Percentiles rank a stretch among this genome's conserved stretches.
phyloP scores from a whole-genome alignment of 2,888 invertebrate species.

The Melipona beecheii region DNA sequence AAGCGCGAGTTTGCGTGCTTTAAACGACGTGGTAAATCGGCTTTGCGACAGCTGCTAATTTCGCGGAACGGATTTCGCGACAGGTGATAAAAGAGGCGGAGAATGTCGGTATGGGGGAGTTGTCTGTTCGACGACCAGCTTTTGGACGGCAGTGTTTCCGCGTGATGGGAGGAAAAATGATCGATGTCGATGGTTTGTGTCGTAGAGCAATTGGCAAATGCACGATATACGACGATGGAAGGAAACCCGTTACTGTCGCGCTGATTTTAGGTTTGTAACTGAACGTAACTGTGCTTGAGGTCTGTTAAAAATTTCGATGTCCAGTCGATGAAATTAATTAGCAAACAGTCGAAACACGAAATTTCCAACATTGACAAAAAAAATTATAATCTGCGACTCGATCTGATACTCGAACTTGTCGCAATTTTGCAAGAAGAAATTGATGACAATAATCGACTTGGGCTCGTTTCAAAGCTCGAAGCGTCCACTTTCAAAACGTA shows the following conservation, averaged over 20 bases:
- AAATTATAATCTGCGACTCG: no score
- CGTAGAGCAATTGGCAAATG: constrained; percentile 11
- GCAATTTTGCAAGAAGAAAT: no score
- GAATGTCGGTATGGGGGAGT: not conserved
- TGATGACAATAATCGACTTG: no score
- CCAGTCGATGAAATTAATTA: no score
- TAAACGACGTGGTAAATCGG: constrained; percentile 34
- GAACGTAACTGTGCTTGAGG: not conserved
- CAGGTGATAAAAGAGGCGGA: constrained; percentile 14
- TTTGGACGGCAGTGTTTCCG: not conserved
- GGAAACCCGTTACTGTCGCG: not conserved
- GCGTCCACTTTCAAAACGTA: no score
- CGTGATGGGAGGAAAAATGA: constrained; percentile 7
- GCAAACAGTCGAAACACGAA: no score
- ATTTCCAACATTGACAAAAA: no score
- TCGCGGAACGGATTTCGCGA: constrained; percentile 17
- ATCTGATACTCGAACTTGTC: no score
- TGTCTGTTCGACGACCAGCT: constrained; percentile 3
- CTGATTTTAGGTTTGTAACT: not conserved
- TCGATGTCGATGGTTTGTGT: constrained; percentile 25
- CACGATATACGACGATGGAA: constrained; percentile 11
- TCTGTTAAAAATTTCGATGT: no score
- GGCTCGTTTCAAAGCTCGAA: no score
- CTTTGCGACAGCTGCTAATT: constrained; percentile 31
- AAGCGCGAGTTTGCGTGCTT: not conserved